Base-by-base conservation (phyloP, 2,113 vertebrate genomes). In the Pedionomus torquatus region DNA sequence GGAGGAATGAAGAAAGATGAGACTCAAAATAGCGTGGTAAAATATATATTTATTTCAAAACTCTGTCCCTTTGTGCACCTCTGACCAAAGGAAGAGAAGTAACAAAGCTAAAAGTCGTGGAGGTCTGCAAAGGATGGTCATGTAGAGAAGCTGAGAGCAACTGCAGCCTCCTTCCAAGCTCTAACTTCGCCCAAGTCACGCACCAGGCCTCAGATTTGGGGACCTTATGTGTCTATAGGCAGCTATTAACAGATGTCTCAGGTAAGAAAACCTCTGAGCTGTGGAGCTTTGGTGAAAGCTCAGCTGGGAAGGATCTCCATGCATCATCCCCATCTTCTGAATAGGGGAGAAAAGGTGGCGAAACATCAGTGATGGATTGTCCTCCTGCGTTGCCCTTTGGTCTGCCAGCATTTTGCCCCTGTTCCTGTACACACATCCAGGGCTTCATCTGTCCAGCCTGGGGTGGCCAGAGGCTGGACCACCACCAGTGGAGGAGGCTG, bases 351-450 rank as follows among this genome's bases (percentile, higher is more conserved):
- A 57, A 61, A 28, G 9, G 28, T 37, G 30, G 20, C n/a, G 5
- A 7, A 83, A 79, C n/a, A 9, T 0, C 51, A 21, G 57, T 3
- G 64, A 15, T 4, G 3, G 35, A 9, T 2, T 2, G 5, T 7
- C 14, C 12, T 28, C 37, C 83, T 11, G 13, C 54, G 11, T 20
- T 3, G 1, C 20, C 54, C 63, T 35, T 30, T 5, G 37, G 6
- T 7, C 64, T 25, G 4, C 31, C 35, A 18, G 31, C 44, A 5
- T 11, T 19, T 30, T 30, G 17, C n/a, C 30, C 30, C 23, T 20
- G 17, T 4, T 35, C 49, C n/a, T 5, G 0, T 3, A 12, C 1
- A 7, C 30, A 6, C 0, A 1, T 1, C 13, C 33, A 5, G 43
- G 18, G 35, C 64, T 77, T 48, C 69, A 54, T 15, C 52, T 12